Evolutionary conservation across 2,888 invertebrate genomes (phyloP).

Genomic region (Caenorhabditis parvicauda): DNA sequence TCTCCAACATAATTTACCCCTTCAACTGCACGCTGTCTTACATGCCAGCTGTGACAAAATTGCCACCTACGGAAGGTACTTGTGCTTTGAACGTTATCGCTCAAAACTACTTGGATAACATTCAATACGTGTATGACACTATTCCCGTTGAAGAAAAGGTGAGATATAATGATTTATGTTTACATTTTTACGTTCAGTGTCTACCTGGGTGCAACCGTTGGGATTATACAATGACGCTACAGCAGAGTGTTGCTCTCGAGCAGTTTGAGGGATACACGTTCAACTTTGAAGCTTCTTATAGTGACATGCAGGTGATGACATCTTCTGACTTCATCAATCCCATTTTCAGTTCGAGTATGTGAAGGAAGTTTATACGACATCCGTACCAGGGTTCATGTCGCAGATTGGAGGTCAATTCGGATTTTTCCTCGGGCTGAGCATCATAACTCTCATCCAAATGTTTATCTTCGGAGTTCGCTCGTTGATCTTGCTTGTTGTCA

Average conservation of each 20-base stretch:
- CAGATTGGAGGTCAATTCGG: slow-evolving; percentile 57
- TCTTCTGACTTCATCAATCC: neutral
- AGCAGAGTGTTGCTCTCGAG: slow-evolving; percentile 43
- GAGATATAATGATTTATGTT: slow-evolving; percentile 1
- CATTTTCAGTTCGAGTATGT: slow-evolving; percentile 53
- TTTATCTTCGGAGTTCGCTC: slow-evolving; percentile 40
- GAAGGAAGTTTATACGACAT: slow-evolving; percentile 55
- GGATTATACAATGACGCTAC: slow-evolving; percentile 54
- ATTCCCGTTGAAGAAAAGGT: slow-evolving; percentile 48
- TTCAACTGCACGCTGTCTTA: slow-evolving; percentile 58
- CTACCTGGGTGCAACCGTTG: slow-evolving; percentile 53
- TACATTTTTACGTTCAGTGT: slow-evolving; percentile 31
- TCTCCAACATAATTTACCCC: slow-evolving; percentile 49
- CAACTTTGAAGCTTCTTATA: slow-evolving; percentile 56
- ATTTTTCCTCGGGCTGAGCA: slow-evolving; percentile 53
- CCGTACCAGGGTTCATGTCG: slow-evolving; percentile 61
- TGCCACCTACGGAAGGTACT: slow-evolving; percentile 31
- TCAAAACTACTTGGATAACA: slow-evolving; percentile 49
- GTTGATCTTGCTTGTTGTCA: slow-evolving; percentile 18
- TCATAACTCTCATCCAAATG: slow-evolving; percentile 59
- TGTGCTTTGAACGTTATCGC: slow-evolving; percentile 48
- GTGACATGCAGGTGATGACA: slow-evolving; percentile 52
- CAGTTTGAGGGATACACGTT: slow-evolving; percentile 48
- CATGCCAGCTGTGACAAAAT: slow-evolving; percentile 24
- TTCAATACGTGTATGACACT: slow-evolving; percentile 54